Percentiles rank a stretch among this genome's conserved stretches.
These are phyloP conservation scores for Gnathonemus echidnorhynchus DNA, from an alignment of 2,113 vertebrate species.

Conservation along the genomic window DNA sequence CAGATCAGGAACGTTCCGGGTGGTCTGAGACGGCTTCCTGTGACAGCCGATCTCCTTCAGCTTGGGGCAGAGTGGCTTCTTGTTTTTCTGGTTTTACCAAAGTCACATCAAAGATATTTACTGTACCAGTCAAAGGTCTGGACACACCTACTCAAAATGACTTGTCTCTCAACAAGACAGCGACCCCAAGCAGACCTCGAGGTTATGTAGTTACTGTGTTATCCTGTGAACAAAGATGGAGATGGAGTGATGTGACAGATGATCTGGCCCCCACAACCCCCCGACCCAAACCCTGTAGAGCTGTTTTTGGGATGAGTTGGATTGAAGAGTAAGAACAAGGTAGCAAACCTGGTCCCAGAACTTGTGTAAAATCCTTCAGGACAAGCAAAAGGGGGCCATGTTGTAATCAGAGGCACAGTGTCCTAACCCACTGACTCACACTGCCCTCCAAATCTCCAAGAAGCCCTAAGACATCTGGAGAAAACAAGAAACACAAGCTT, in stretches of 20 bases:
- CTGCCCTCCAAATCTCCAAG: not conserved
- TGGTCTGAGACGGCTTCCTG: not conserved
- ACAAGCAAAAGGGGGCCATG: not conserved
- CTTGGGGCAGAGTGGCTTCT: not conserved
- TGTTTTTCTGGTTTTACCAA: not conserved
- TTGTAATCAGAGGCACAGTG: not conserved
- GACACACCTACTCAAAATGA: not conserved
- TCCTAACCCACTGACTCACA: not conserved
- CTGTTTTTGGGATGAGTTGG: not conserved
- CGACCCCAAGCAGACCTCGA: not conserved
- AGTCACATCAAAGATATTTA: not conserved
- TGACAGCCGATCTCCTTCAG: not conserved
- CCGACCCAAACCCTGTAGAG: not conserved
- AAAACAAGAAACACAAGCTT: not conserved
- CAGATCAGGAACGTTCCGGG: not conserved
- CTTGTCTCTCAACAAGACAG: not conserved
- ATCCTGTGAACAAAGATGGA: not conserved
- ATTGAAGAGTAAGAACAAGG: not conserved
- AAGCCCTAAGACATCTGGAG: not conserved
- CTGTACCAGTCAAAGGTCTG: not conserved
- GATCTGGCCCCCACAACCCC: not conserved
- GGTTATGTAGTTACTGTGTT: not conserved
- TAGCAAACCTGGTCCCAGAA: not conserved
- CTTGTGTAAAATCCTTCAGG: not conserved
- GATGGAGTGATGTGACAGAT: not conserved